phyloP scores from a whole-genome alignment of 2,888 invertebrate genomes.

The Cylindroiulus punctatus region DNA sequence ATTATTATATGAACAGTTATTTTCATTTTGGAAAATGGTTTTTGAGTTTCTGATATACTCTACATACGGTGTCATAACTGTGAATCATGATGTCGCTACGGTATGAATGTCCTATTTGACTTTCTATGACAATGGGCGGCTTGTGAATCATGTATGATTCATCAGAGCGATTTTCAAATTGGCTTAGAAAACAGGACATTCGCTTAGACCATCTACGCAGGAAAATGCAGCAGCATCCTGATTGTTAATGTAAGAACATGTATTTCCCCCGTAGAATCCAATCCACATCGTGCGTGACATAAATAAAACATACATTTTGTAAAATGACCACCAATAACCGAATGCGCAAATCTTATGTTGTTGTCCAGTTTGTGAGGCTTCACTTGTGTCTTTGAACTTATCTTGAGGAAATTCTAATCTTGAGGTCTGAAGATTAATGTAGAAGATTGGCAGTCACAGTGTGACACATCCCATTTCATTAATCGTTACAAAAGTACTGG shows the following conservation, averaged over 20 bases:
- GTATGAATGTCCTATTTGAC: background rate
- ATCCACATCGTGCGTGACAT: background rate
- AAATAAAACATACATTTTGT: constrained; percentile 31
- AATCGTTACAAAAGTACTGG: background rate
- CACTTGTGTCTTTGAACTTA: background rate
- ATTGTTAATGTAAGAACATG: background rate
- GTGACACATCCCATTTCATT: background rate
- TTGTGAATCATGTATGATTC: constrained; percentile 42
- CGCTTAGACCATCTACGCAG: background rate
- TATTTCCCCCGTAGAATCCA: background rate
- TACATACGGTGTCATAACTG: background rate
- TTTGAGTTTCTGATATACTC: background rate
- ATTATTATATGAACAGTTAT: too few species aligned
- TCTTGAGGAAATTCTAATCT: background rate
- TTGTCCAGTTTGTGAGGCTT: background rate
- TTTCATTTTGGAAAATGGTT: background rate
- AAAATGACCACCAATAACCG: background rate
- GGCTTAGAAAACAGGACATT: constrained; percentile 7
- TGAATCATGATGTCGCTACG: background rate
- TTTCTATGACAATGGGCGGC: background rate
- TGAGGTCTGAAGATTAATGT: too few species aligned
- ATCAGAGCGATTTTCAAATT: background rate
- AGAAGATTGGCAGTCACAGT: too few species aligned
- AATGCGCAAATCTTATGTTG: background rate
- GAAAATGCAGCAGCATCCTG: background rate